Conservation (phyloP, 2,888 invertebrate species). For the Melangyna quadrimaculata region DNA sequence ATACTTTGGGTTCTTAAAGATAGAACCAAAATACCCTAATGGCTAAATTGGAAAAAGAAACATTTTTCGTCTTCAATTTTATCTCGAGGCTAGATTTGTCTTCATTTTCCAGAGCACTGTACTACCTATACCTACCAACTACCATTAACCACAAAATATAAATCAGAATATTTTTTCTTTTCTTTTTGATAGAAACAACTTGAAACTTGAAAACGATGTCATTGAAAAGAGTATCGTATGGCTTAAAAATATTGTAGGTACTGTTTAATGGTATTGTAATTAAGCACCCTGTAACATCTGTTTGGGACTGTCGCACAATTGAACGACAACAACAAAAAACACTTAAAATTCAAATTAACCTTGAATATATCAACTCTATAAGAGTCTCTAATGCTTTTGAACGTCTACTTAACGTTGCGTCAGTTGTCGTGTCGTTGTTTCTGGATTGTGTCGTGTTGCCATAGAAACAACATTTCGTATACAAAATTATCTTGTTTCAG, state of each 20-base stretch:
- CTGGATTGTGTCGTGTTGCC: not conserved
- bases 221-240: not conserved
- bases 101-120: not conserved
- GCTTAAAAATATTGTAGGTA: not conserved
- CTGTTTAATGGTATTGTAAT: slow-evolving; percentile 7
- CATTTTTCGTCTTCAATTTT: not conserved
- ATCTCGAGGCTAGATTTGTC: not conserved
- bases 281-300: slow-evolving; percentile 13
- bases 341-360: slow-evolving; percentile 20
- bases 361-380: not conserved
- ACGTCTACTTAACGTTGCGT: not conserved
- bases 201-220: not conserved
- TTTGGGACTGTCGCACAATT: not conserved
- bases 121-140: fast-evolving
- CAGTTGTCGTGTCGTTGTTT: not conserved
- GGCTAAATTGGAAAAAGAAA: not conserved
- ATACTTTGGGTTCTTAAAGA: not conserved
- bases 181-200: not conserved
- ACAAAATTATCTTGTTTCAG: not conserved
- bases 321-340: not conserved
- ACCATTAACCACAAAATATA: not conserved
- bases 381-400: not conserved
- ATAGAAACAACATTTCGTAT: not conserved
- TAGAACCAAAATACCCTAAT: not conserved
- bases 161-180: not conserved